Evolutionary conservation across 2,797 vertebrate genomes (phyloP).

Genomic region (Propithecus perrieri): DNA sequence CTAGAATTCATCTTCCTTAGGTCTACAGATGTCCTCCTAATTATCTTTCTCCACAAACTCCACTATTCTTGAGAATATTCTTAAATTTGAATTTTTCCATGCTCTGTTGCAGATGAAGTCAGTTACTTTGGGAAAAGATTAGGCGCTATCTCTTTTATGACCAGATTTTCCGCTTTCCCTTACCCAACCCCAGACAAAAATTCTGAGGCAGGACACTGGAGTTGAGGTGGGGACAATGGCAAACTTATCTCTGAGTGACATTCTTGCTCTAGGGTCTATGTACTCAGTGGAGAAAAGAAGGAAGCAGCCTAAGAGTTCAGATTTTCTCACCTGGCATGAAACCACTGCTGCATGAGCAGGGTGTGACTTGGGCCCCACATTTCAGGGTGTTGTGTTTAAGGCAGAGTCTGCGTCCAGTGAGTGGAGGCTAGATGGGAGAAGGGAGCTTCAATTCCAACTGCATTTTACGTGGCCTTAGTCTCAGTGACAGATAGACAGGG

Average conservation of each 20-base stretch:
- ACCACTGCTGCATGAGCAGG: not conserved
- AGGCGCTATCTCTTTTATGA: not conserved
- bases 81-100: not conserved
- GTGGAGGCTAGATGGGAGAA: not conserved
- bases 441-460: fast-evolving
- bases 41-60: not conserved
- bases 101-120: not conserved
- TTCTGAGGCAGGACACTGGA: not conserved
- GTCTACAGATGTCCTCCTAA: too few relatives aligned
- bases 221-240: not conserved
- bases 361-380: not conserved
- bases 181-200: not conserved
- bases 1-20: not conserved
- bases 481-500: not conserved
- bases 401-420: not conserved
- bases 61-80: not conserved
- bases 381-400: not conserved
- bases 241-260: not conserved
- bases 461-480: not conserved
- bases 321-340: too few relatives aligned
- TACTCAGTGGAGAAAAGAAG: not conserved
- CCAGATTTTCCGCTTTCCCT: not conserved
- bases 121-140: not conserved
- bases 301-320: not conserved
- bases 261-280: not conserved